These are phyloP conservation scores for Lepidurus arcticus DNA, from an alignment of 1,140 invertebrate genomes.

Conservation along the genomic window DNA sequence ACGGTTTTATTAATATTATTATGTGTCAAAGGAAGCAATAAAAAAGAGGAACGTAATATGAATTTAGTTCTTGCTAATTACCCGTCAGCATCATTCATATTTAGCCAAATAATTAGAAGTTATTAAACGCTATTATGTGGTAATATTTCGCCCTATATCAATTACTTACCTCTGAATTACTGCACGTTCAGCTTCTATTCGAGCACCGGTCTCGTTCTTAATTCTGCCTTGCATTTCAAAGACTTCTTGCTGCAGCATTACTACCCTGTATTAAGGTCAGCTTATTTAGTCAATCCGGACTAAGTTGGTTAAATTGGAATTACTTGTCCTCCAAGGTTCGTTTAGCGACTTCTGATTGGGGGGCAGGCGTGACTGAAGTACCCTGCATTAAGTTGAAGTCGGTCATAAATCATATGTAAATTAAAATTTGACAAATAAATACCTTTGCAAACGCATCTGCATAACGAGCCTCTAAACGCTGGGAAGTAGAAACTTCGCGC, in stretches of 20 bases:
- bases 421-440: not conserved
- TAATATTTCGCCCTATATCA: not conserved
- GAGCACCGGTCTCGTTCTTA: not conserved
- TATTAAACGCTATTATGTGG: not conserved
- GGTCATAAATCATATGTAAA: not conserved
- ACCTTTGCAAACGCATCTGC: not conserved
- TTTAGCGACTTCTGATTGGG: not conserved
- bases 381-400: not conserved
- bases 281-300: not conserved
- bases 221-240: conserved; percentile 16
- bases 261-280: not conserved
- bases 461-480: not conserved
- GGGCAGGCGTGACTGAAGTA: not conserved
- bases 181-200: not conserved
- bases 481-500: not conserved
- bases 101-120: not conserved
- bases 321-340: conserved; percentile 3
- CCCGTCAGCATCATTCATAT: too few species aligned
- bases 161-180: not conserved
- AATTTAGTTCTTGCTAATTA: too few species aligned
- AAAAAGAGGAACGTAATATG: too few species aligned
- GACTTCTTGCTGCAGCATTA: conserved; percentile 3
- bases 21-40: too few species aligned
- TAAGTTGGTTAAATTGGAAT: not conserved
- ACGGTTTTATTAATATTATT: too few species aligned